Percentiles rank a stretch among this genome's conserved stretches.
These are phyloP conservation scores for Ennomos quercinarius DNA, from an alignment of 2,888 invertebrate genomes.

Conservation along the genomic window DNA sequence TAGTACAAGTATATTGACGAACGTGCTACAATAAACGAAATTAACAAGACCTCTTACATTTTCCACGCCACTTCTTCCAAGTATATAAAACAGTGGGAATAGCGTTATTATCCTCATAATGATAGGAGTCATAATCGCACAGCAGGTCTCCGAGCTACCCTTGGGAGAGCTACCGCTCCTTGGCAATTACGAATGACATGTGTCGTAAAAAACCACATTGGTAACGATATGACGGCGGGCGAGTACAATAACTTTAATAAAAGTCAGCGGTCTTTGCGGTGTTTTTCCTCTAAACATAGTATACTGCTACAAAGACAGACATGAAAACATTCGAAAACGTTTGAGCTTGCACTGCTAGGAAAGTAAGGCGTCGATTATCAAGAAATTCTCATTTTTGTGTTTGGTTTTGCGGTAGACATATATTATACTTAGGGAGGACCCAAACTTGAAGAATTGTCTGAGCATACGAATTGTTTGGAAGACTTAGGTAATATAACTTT, in stretches of 20 bases:
- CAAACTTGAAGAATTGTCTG: too few relatives aligned
- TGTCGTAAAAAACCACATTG: constrained; percentile 70
- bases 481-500: too few relatives aligned
- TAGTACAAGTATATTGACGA: constrained; percentile 25
- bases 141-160: constrained; percentile 48
- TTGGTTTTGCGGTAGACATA: too few relatives aligned
- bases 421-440: too few relatives aligned
- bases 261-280: constrained; percentile 46
- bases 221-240: constrained; percentile 55
- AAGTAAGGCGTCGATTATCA: not conserved
- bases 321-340: constrained; percentile 10
- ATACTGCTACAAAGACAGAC: constrained; percentile 16
- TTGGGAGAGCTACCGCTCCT: constrained; percentile 62
- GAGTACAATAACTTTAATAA: constrained; percentile 63
- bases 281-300: constrained; percentile 32
- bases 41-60: constrained; percentile 42
- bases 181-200: constrained; percentile 76
- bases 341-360: constrained; percentile 4
- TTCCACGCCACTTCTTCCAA: constrained; percentile 42
- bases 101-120: constrained; percentile 37
- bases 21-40: constrained; percentile 39
- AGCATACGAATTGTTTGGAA: too few relatives aligned
- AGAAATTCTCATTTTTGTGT: too few relatives aligned
- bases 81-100: constrained; percentile 52
- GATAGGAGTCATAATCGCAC: constrained; percentile 59